phyloP scores from a whole-genome alignment of 2,888 invertebrate species.

The Ophioninae sp. region DNA sequence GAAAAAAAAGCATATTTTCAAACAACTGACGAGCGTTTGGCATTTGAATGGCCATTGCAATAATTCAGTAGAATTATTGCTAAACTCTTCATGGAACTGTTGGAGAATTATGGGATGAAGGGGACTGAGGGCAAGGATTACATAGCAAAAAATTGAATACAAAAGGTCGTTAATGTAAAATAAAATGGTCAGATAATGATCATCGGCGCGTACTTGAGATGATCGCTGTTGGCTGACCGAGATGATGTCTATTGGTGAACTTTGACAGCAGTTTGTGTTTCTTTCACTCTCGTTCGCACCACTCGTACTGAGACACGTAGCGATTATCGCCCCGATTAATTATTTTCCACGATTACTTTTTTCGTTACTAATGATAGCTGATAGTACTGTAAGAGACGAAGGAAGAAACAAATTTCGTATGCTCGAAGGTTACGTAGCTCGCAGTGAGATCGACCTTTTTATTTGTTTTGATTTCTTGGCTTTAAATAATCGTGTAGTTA shows the following conservation, averaged over 20 bases:
- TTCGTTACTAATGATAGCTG: background rate
- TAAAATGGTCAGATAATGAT: too few species aligned
- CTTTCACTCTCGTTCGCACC: background rate
- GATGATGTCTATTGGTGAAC: conserved; percentile 31
- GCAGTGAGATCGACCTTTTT: conserved; percentile 14
- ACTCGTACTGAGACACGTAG: background rate
- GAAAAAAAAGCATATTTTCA: background rate
- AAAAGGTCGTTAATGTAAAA: too few species aligned
- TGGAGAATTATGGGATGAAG: background rate
- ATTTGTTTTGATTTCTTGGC: conserved; percentile 24
- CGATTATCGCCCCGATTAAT: background rate
- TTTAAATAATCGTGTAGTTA: conserved; percentile 11
- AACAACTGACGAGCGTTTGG: background rate
- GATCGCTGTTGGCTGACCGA: too few species aligned
- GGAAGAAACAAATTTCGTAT: conserved; percentile 1
- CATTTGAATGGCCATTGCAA: background rate
- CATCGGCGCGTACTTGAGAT: too few species aligned
- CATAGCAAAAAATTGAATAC: too few species aligned
- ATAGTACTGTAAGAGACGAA: background rate
- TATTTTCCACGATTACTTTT: background rate
- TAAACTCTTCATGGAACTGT: background rate
- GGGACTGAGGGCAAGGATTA: background rate
- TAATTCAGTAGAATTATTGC: background rate
- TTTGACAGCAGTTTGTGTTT: conserved; percentile 20
- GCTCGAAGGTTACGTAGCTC: conserved; percentile 27